These are phyloP conservation scores for Chymomyza fuscimana DNA, from an alignment of 2,888 invertebrate species.

Conservation along the genomic window DNA sequence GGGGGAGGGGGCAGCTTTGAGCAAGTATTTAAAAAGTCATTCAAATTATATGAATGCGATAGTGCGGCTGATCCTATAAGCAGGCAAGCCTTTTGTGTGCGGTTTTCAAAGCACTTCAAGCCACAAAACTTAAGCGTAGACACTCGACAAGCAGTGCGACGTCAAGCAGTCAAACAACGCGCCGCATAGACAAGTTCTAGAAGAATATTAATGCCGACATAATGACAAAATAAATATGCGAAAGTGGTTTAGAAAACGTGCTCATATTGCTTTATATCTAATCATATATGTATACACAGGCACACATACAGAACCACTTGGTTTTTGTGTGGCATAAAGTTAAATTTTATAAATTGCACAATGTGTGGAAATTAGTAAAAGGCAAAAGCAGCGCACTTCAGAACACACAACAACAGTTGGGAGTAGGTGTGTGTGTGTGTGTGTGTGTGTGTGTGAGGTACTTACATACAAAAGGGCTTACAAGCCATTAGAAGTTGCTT, in stretches of 20 bases:
- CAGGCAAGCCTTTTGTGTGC: too few relatives aligned
- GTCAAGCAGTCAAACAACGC: conserved; percentile 19
- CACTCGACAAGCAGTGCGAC: neutral
- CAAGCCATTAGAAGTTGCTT: conserved; percentile 68
- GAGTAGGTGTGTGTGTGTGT: conserved; percentile 22
- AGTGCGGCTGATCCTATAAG: conserved; percentile 21
- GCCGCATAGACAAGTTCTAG: conserved; percentile 9
- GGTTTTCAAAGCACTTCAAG: conserved; percentile 56
- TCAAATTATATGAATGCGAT: conserved; percentile 73
- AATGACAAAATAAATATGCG: conserved; percentile 80
- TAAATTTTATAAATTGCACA: conserved; percentile 67
- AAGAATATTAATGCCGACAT: conserved; percentile 76
- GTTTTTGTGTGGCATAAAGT: conserved; percentile 38
- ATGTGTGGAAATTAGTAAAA: conserved; percentile 69
- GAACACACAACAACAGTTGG: conserved; percentile 20
- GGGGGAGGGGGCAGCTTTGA: neutral
- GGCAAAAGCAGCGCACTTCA: conserved; percentile 39
- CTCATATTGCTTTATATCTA: conserved; percentile 70
- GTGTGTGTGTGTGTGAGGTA: conserved; percentile 12
- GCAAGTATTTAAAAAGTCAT: conserved; percentile 79
- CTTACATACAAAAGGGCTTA: conserved; percentile 53
- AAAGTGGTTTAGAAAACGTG: conserved; percentile 76
- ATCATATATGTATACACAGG: conserved; percentile 35
- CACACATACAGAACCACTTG: neutral
- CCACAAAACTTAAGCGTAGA: conserved; percentile 15